Percentiles rank a stretch among this genome's conserved stretches.
phyloP scores from a whole-genome alignment of 2,888 invertebrate genomes.

The Ophioninae sp. region DNA sequence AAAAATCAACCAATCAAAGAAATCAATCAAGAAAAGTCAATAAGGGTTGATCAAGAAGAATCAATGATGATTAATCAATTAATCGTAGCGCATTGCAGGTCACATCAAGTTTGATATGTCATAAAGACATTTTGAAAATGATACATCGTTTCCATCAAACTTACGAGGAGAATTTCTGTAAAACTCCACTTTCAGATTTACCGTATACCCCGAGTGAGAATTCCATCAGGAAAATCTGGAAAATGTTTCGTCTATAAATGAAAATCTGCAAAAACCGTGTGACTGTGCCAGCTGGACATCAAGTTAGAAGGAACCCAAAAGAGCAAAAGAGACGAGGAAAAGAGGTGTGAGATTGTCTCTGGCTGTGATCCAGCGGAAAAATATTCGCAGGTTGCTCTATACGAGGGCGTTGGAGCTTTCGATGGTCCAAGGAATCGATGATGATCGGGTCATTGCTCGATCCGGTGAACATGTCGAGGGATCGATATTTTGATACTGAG shows the following conservation, averaged over 20 bases:
- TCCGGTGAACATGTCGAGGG: constrained; percentile 72
- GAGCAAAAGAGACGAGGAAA: neutral
- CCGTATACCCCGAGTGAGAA: neutral
- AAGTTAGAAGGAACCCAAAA: neutral
- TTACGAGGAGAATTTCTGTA: too few species aligned
- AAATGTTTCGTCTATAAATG: neutral
- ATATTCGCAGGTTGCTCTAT: neutral
- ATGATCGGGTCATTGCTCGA: constrained; percentile 76
- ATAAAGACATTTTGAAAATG: too few species aligned
- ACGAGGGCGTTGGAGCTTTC: neutral
- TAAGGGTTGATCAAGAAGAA: too few species aligned
- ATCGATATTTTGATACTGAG: constrained; percentile 73
- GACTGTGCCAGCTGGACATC: neutral
- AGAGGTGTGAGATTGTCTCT: constrained; percentile 58
- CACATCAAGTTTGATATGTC: too few species aligned
- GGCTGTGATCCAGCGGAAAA: constrained; percentile 72
- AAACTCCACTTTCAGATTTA: neutral
- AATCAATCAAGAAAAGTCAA: too few species aligned
- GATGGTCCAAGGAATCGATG: constrained; percentile 70
- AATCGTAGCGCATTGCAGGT: too few species aligned
- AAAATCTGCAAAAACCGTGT: neutral
- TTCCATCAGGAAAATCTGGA: neutral
- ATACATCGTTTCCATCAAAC: too few species aligned
- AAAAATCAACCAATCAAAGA: too few species aligned
- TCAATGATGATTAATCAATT: too few species aligned